Base-by-base conservation (phyloP, 2,888 invertebrate genomes). In the Pollenia griseotomentosa region DNA sequence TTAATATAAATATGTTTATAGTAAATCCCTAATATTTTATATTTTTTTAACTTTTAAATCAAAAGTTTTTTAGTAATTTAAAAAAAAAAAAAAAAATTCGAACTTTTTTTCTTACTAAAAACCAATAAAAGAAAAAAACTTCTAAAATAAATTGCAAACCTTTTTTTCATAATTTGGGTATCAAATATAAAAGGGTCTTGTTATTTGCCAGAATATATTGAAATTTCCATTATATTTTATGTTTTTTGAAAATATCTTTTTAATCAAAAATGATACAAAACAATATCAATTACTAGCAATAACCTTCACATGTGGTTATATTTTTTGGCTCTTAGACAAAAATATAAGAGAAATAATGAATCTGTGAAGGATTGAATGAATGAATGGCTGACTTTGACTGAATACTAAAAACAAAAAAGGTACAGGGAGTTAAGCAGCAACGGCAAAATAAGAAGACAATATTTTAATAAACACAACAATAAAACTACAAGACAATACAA, bases 231-330 rank as follows among this genome's bases (percentile, higher is more conserved):
- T 16, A 33, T 33, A 14, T 48, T 53, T 61, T 12, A 33, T 59
- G 9, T 16, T 57, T 14, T 71, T 7, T 40, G 8, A 57, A 19
- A 14, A 51, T 75, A 19, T 33, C 42, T 23, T 65, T 59, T 2
- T 57, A 44, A 12, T 10, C 44, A 65, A 44, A 33, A 51, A 46
- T 1, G 6, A 2, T 3, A 42, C 9, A 42, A 66, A 46, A 51
- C 9, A 63, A 75, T 1, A 46, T 10, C 23, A 61, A 70, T 70
- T 51, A 61, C 59, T 16, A 46, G 8, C 9, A 70, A 19, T 61
- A 70, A 79, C 79, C 79, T 79, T 79, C 70, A 79, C 48, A 59
- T 70, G 16, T 68, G 59, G 42, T 70, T 59, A 42, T 10, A 61
- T 68, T 68, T 12, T 40, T 59, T 59, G 40, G 59, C 51, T 19